Conservation (phyloP, 2,797 vertebrate species). For the Holocentrus rufus region DNA sequence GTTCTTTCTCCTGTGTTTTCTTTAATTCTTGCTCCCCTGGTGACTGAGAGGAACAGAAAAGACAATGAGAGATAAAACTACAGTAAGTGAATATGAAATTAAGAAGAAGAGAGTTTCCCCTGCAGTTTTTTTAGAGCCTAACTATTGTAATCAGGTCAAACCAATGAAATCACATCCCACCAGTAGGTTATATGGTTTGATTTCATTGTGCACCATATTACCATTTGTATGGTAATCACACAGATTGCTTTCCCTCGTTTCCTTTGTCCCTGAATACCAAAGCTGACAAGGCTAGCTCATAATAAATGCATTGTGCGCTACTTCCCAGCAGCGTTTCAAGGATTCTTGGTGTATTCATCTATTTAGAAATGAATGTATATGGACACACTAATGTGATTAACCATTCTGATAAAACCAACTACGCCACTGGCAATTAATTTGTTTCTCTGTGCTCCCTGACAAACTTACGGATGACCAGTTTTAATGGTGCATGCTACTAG, state of each 20-base stretch:
- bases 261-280: constrained; percentile 58
- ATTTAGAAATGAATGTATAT: constrained; percentile 32
- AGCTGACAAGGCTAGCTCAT: constrained; percentile 44
- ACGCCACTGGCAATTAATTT: neutral
- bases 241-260: constrained; percentile 51
- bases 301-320: constrained; percentile 45
- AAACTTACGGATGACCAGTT: constrained; percentile 4
- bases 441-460: neutral
- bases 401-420: constrained; percentile 20
- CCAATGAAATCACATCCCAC: constrained; percentile 10
- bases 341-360: constrained; percentile 43
- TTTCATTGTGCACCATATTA: constrained; percentile 36
- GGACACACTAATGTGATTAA: constrained; percentile 44
- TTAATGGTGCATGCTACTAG: neutral
- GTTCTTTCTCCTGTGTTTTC: neutral
- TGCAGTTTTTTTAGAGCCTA: neutral
- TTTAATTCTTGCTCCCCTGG: neutral
- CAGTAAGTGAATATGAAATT: neutral
- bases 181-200: constrained; percentile 20
- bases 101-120: neutral
- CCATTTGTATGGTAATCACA: constrained; percentile 71
- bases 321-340: constrained; percentile 37
- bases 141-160: constrained; percentile 11
- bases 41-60: neutral
- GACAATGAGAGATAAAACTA: neutral